phyloP scores from a whole-genome alignment of 2,113 vertebrate genomes.

The Stomatorhinus ivindoensis region DNA sequence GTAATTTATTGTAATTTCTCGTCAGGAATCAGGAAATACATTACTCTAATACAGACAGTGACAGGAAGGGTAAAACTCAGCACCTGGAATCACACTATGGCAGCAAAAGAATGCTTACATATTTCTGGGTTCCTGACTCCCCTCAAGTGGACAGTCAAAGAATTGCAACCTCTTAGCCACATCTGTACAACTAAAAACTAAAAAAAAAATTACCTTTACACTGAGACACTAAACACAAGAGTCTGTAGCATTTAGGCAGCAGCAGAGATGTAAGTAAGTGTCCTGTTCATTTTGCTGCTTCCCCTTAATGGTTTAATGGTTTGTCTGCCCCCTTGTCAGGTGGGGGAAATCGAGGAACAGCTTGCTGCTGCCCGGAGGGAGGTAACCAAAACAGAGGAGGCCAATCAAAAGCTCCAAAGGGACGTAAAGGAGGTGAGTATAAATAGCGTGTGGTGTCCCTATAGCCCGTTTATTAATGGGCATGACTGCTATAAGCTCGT shows the following conservation, averaged over 20 bases:
- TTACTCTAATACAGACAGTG: neutral
- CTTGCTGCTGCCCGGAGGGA: constrained; percentile 76
- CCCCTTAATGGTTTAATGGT: neutral
- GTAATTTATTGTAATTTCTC: neutral
- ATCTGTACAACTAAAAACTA: neutral
- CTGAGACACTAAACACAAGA: neutral
- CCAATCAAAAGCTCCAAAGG: constrained; percentile 78
- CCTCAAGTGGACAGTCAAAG: constrained; percentile 27
- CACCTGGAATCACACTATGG: neutral
- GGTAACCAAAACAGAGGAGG: constrained; percentile 78
- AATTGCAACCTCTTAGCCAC: constrained; percentile 10
- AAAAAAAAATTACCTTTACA: neutral
- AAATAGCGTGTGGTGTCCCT: neutral
- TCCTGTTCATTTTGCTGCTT: neutral
- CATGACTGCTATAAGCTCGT: neutral
- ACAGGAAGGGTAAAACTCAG: neutral
- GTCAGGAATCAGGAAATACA: neutral
- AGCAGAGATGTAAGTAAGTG: neutral
- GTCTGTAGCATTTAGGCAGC: neutral
- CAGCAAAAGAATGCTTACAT: neutral
- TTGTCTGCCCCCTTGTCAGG: constrained; percentile 54
- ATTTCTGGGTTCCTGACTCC: constrained; percentile 7
- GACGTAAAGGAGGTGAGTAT: constrained; percentile 80
- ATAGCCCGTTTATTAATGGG: neutral
- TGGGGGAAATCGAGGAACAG: constrained; percentile 85